Evolutionary conservation across 2,888 invertebrate genomes (phyloP).

Genomic region (Hirtodrosophila histrioides): DNA sequence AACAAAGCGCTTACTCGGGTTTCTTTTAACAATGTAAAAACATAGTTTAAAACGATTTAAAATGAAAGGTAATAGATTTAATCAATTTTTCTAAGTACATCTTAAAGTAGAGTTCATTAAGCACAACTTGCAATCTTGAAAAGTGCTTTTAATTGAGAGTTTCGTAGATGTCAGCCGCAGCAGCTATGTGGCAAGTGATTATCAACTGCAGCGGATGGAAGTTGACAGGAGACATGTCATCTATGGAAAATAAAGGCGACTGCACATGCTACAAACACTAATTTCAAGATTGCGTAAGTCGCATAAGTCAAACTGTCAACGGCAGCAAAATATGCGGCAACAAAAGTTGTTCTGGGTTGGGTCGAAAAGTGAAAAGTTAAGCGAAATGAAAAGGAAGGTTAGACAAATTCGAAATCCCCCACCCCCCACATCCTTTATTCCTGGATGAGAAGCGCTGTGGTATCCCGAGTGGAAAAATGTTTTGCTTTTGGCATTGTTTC

Average conservation of each 20-base stretch:
- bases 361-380: conserved; percentile 72
- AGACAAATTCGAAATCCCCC: conserved; percentile 53
- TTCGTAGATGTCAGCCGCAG: neutral
- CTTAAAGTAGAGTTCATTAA: too few species aligned
- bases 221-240: conserved; percentile 27
- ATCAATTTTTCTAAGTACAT: too few species aligned
- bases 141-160: neutral
- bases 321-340: conserved; percentile 49
- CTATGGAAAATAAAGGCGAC: neutral
- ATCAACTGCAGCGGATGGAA: conserved; percentile 16
- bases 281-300: conserved; percentile 63
- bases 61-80: too few species aligned
- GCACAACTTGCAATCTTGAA: too few species aligned
- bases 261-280: conserved; percentile 41
- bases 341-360: conserved; percentile 28
- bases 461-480: conserved; percentile 56
- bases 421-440: conserved; percentile 6
- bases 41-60: too few species aligned
- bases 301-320: conserved; percentile 75
- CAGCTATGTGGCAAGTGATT: conserved; percentile 3
- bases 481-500: conserved; percentile 73
- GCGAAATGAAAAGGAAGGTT: conserved; percentile 65
- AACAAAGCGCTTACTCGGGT: too few species aligned
- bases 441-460: conserved; percentile 1
- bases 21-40: too few species aligned